Base-by-base conservation (phyloP, 2,888 invertebrate species). In the Muscina levida region DNA sequence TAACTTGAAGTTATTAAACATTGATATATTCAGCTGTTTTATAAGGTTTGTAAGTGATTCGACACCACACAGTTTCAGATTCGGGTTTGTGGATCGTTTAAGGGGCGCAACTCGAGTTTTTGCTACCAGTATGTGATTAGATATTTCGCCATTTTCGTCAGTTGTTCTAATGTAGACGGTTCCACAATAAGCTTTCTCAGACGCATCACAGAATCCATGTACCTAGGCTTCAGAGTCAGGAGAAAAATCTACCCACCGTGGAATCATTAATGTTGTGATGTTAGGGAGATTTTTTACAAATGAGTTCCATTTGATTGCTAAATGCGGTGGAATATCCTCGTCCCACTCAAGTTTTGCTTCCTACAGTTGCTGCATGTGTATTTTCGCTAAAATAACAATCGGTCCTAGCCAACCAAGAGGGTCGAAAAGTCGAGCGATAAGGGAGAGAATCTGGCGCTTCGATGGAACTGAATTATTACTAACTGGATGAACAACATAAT, bases 281-380 rank as follows among this genome's bases (percentile, higher is more conserved):
- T 56, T 3, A 1, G 44, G 22, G 0, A 71, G 42, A 8, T 59
- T 42, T 1, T 68, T 10, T 1, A 22, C 0, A 59, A 77, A 77
- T 3, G 3, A 10, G 0, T 48, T 67, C 72, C 53, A 77, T 39
- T 66, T 72, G 1, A 1, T 11, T 2, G 42, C 5, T n/a, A 67
- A 13, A 1, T 17, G n/a, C 2, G 19, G 44, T 0, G 53, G n/a
- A 1, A 76, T 37, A 1, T 0, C 22, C 2, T 75, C 65, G 42
- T 77, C 56, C 71, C 59, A 77, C 2, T 24, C 72, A n/a, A 0
- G 48, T 1, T 77, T 72, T 13, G 13, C 39, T 42, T 44, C 2
- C 74, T 74, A 79, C 37, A 79, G 15, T 0, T 66, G 15, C 17
- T 79, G 74, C 67, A 71, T 57, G 0, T 74, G 17, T 2, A 67